Base-by-base conservation (phyloP, 2,888 invertebrate genomes). In the Macaria liturata region DNA sequence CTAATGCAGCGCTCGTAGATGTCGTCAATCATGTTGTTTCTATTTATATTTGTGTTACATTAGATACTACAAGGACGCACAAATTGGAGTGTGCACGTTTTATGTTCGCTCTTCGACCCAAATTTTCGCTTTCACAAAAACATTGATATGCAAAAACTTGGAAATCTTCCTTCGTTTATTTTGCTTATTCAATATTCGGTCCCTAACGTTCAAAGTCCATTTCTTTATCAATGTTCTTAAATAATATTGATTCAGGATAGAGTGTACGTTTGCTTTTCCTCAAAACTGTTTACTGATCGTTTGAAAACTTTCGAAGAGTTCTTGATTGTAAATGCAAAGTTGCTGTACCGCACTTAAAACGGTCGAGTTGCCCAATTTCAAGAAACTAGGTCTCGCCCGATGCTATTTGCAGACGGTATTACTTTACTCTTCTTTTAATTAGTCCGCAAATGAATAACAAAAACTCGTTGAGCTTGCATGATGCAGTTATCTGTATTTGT, bases 21-120 rank as follows among this genome's bases (percentile, higher is more conserved):
- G 52, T 61, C 55, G 44, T 52, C 64, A 59, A 61, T 65, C 58
- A 65, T 49, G 54, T 55, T 37, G 34, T 7, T 37, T 37, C 34
- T 37, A 37, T 57, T 62, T 68, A 70, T 20, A 20, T 20, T 20
- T 20, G 20, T 20, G 20, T 20, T 20, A 20, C 20, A 20, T 20
- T 20, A 20, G 20, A 20, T 20, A 20, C 20, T 20, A 20, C 20
- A 20, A 20, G 2, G 20, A 20, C 20, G 20, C 20, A 20, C 20
- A 20, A 20, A 20, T 20, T 20, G 20, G 20, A 1, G 20, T 20
- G 20, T 20, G 20, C 2, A 20, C 20, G 20, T 20, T 70, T 72
- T 70, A 57, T 70, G 50, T 61, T 56, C 7, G 34, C 3, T 37
- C 7, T 37, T 37, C 34, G 34, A 6, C 7, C 7, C 4, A 37